phyloP scores from a whole-genome alignment of 1,140 invertebrate genomes.

The Aradophagus sp. region DNA sequence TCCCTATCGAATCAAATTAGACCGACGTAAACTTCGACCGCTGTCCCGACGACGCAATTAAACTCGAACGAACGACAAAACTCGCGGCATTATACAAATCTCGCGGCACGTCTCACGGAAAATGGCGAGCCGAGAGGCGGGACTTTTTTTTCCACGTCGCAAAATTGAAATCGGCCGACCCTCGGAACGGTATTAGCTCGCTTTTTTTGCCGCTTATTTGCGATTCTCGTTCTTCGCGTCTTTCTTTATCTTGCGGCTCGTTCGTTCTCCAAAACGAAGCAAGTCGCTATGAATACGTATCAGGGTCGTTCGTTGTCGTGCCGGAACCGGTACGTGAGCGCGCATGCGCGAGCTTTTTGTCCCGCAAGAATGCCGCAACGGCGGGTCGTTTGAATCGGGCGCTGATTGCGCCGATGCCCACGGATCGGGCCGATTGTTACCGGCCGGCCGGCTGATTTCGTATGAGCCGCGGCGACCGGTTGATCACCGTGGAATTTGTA shows the following conservation, averaged over 20 bases:
- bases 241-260: conserved; percentile 48
- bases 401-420: conserved; percentile 64
- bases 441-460: conserved; percentile 66
- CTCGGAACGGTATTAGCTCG: conserved; percentile 35
- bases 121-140: background rate
- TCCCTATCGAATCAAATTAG: too few relatives aligned
- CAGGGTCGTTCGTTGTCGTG: conserved; percentile 62
- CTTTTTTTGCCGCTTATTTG: conserved; percentile 51
- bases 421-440: conserved; percentile 66
- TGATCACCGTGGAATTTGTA: conserved; percentile 75
- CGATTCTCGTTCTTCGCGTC: conserved; percentile 51
- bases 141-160: conserved; percentile 30
- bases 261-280: conserved; percentile 58
- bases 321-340: conserved; percentile 66
- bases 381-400: conserved; percentile 73
- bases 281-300: conserved; percentile 69
- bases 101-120: conserved; percentile 1
- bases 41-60: too few relatives aligned
- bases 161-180: conserved; percentile 35
- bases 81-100: too few relatives aligned
- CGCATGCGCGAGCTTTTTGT: conserved; percentile 70
- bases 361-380: conserved; percentile 68
- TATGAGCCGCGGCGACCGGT: conserved; percentile 71
- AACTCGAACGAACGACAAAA: too few relatives aligned
- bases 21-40: too few relatives aligned